Conservation (phyloP, 2,888 invertebrate genomes). For the Cryptus viduatorius region DNA sequence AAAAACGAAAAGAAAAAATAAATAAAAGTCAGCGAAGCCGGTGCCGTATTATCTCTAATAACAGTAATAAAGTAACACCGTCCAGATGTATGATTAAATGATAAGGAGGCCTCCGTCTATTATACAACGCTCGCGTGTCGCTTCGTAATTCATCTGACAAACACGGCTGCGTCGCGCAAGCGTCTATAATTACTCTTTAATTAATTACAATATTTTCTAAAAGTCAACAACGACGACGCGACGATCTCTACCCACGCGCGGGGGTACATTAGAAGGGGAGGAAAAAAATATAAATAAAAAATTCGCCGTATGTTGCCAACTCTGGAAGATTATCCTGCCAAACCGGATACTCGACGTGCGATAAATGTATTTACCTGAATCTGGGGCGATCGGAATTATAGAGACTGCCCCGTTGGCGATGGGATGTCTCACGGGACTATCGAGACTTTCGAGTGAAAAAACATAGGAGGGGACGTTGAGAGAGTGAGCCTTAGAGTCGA, state of each 20-base stretch:
- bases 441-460: slow-evolving; percentile 43
- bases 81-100: slow-evolving; percentile 18
- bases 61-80: slow-evolving; percentile 31
- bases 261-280: neutral
- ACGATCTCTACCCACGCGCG: no score
- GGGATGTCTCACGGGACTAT: slow-evolving; percentile 33
- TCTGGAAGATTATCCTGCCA: neutral
- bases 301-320: neutral
- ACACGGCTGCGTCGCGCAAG: slow-evolving; percentile 1
- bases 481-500: neutral
- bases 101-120: slow-evolving; percentile 15
- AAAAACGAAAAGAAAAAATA: neutral
- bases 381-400: slow-evolving; percentile 9
- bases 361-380: neutral
- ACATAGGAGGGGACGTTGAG: slow-evolving; percentile 20
- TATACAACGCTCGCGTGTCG: slow-evolving; percentile 15
- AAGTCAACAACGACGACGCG: neutral
- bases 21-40: neutral
- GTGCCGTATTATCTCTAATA: slow-evolving; percentile 11
- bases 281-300: neutral
- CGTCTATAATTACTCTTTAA: neutral
- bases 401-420: slow-evolving; percentile 26
- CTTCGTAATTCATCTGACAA: slow-evolving; percentile 14
- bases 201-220: neutral
- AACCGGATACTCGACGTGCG: neutral